These are phyloP conservation scores for Pectinophora gossypiella DNA, from an alignment of 1,140 invertebrate genomes.

Conservation along the genomic window DNA sequence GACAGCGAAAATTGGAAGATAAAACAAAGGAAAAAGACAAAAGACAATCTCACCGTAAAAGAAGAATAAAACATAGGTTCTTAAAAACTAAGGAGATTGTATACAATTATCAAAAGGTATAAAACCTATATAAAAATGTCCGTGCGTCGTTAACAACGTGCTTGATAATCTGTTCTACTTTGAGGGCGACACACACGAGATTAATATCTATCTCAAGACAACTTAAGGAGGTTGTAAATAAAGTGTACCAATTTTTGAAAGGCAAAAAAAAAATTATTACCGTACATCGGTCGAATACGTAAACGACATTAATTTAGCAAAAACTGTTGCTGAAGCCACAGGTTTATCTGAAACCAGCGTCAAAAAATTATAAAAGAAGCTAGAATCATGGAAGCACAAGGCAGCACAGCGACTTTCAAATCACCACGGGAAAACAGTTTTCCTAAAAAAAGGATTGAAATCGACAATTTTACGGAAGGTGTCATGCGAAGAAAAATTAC, in stretches of 20 bases:
- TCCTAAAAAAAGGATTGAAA: conserved; percentile 6
- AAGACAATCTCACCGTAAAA: too few relatives aligned
- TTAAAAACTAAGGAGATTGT: too few relatives aligned
- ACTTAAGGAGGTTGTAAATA: background rate
- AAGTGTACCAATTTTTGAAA: conserved; percentile 3
- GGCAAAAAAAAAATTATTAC: background rate
- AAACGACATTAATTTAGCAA: conserved; percentile 6
- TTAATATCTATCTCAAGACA: conserved; percentile 1
- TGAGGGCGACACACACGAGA: too few relatives aligned
- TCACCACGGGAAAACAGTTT: conserved; percentile 3
- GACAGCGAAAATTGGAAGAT: too few relatives aligned
- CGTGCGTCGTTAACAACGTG: too few relatives aligned
- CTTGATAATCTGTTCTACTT: too few relatives aligned
- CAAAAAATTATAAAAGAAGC: too few relatives aligned
- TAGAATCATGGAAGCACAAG: background rate
- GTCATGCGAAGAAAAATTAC: conserved; percentile 6
- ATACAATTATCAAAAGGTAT: too few relatives aligned
- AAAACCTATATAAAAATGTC: too few relatives aligned
- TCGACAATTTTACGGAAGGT: conserved; percentile 3
- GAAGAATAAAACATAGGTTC: too few relatives aligned
- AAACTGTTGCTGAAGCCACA: conserved; percentile 2
- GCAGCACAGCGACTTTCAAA: conserved; percentile 4
- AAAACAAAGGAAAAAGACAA: too few relatives aligned
- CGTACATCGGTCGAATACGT: background rate
- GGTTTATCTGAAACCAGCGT: too few relatives aligned